Evolutionary conservation across 1,140 invertebrate species (phyloP).

Genomic region (Drosophila truncata): DNA sequence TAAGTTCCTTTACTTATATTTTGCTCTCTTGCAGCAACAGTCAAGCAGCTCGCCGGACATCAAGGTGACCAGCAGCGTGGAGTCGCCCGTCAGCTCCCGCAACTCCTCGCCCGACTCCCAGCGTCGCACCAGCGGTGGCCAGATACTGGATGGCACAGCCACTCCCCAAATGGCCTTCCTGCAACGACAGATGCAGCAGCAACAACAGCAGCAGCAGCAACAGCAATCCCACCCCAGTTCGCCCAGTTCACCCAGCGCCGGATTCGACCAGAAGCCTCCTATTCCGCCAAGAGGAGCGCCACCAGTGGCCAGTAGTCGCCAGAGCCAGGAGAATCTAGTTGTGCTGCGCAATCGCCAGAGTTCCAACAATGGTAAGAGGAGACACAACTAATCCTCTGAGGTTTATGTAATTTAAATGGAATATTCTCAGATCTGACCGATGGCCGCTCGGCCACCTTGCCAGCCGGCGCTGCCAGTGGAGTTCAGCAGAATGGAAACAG

Average conservation of each 20-base stretch:
- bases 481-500: slow-evolving; percentile 72
- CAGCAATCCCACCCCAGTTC: slow-evolving; percentile 67
- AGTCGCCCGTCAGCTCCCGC: slow-evolving; percentile 83
- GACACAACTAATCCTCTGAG: background rate
- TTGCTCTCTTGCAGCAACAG: slow-evolving; percentile 67
- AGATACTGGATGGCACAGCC: slow-evolving; percentile 55
- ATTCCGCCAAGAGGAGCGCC: slow-evolving; percentile 87
- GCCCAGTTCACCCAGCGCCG: slow-evolving; percentile 77
- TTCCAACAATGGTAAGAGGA: slow-evolving; percentile 63
- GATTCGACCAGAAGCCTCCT: slow-evolving; percentile 86
- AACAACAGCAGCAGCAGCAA: slow-evolving; percentile 71
- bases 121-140: slow-evolving; percentile 65
- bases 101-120: slow-evolving; percentile 85
- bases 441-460: slow-evolving; percentile 68
- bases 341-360: slow-evolving; percentile 74
- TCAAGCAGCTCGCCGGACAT: slow-evolving; percentile 84
- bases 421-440: slow-evolving; percentile 51
- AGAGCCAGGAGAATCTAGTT: slow-evolving; percentile 83
- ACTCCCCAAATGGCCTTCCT: slow-evolving; percentile 84
- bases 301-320: slow-evolving; percentile 86
- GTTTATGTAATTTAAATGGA: too few species aligned
- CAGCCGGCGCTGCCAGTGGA: slow-evolving; percentile 63
- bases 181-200: slow-evolving; percentile 85
- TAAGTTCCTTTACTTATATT: background rate
- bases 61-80: slow-evolving; percentile 76